A percentile compares a stretch with the other conserved stretches of the same genome.
Conservation (phyloP, 2,797 vertebrate species). For the Pseudochaenichthys georgianus region DNA sequence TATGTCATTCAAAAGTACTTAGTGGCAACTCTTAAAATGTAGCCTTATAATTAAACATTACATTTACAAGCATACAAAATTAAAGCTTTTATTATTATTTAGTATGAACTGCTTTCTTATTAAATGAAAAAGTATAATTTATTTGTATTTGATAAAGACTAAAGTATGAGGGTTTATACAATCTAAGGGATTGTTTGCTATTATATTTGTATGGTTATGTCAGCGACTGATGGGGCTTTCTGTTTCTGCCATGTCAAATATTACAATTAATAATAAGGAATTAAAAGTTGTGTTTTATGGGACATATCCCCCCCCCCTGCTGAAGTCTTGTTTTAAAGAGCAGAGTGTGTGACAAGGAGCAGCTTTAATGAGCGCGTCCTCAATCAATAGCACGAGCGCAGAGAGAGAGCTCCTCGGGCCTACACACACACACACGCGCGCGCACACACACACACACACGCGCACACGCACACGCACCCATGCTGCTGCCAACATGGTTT, state of each 20-base stretch:
- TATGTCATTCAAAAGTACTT: slow-evolving; percentile 1
- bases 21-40: not conserved
- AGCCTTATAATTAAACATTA: not conserved
- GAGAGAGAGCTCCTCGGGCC: slow-evolving; percentile 30
- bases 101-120: too few species aligned
- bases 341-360: slow-evolving; percentile 34
- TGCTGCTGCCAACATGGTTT: slow-evolving; percentile 62
- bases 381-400: slow-evolving; percentile 42
- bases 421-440: slow-evolving; percentile 6
- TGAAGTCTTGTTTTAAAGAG: slow-evolving; percentile 33
- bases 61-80: not conserved
- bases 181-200: not conserved
- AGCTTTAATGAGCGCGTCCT: slow-evolving; percentile 49
- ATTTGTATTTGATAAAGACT: too few species aligned
- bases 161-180: too few species aligned
- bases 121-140: too few species aligned
- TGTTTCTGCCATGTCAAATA: slow-evolving; percentile 6
- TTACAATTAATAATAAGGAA: not conserved
- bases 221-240: not conserved
- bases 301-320: slow-evolving; percentile 10
- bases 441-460: not conserved
- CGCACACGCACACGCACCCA: not conserved
- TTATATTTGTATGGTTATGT: not conserved
- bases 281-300: slow-evolving; percentile 30
- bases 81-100: too few species aligned